Base-by-base conservation (phyloP, 2,797 vertebrate genomes). In the Phoebastria nigripes region DNA sequence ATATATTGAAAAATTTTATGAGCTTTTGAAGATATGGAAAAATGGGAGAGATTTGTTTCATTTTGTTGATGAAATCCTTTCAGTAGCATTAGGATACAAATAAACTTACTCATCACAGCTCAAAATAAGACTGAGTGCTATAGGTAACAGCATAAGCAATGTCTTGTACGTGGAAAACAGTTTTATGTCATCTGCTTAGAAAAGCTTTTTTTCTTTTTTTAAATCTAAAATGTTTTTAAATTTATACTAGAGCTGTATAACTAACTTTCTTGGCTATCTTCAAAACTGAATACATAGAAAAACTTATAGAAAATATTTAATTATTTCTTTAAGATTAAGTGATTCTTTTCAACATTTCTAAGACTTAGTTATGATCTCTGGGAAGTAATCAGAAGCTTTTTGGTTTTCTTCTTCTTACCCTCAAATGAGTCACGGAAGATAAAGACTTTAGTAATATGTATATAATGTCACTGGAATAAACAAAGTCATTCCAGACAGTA, bases 41-140 rank as follows among this genome's bases (percentile, higher is more conserved):
- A 81, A 13, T 39, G 19, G 35, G 35, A 63, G 31, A 58, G 18
- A 47, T 47, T 33, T 44, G 11, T 65, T 82, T 42, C 3, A 17
- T 87, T 61, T 78, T 86, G 37, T 33, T 88, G 33, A 82, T 63
- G 58, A 90, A 92, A 82, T 94, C 55, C 16, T 93, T 94, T 85
- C 69, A 41, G 65, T 21, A 80, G 8, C 33, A 58, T 66, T 82
- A 91, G 54, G 66, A 37, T 49, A 59, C 37, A 69, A 95, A 84
- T 69, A 33, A 73, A 59, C 24, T 59, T 69, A 44, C 3, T 80
- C 35, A 8, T 83, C 46, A 70, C 12, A 71, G 33, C 83, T 89
- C 49, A 51, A 41, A 85, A 28, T 69, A 46, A 74, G n/a, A 47
- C 33, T 66, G 49, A 47, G 31, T 46, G 49, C 65, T 86, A 2